Evolutionary conservation across 2,113 vertebrate genomes (phyloP), one percentile per base, ranked within the genome.

Genomic region (Siniperca knerii): DNA sequence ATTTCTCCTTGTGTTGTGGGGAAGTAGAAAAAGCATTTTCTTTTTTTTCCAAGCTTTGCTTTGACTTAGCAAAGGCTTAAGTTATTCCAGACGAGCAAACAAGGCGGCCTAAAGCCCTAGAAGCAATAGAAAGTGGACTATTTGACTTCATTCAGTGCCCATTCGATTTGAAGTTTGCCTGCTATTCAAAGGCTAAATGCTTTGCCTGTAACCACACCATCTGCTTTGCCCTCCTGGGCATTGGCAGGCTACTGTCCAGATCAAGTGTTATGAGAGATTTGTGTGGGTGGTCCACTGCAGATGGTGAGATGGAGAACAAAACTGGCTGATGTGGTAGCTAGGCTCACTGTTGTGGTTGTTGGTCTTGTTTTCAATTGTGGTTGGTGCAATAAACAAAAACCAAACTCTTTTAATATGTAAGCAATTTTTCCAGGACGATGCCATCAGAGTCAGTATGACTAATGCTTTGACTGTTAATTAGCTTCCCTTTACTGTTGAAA

Each of bases 211-310:
- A 75, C 64, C 48, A 21, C 85, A 79, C 92, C 91, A 93, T 92
- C 92, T 93, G 93, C 84, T 82, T 86, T 81, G 82, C 82, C 91
- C 90, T 89, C 89, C 82, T 69, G 90, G 93, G 83, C 86, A 54
- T 85, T 83, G 84, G 85, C 83, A 76, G 82, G 87, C 87, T 85
- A 79, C 86, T 84, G 87, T 88, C 91, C 93, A 89, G 83, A 83
- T 85, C 80, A 77, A 91, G 83, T 81, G 90, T 73, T 79, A n/a
- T 80, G 86, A 87, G 80, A 82, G 75, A 81, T 77, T 46, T 52
- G 82, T 86, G 92, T 92, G 89, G 89, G 92, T 69, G 90, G 86
- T 85, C 37, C 73, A 42, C 77, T 86, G 73, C 92, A 94, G 92
- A 93, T 94, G 93, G 92, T 82, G 77, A 77, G 87, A 83, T 87